Evolutionary conservation across 2,113 vertebrate genomes (phyloP).

Genomic region (Silurus meridionalis): DNA sequence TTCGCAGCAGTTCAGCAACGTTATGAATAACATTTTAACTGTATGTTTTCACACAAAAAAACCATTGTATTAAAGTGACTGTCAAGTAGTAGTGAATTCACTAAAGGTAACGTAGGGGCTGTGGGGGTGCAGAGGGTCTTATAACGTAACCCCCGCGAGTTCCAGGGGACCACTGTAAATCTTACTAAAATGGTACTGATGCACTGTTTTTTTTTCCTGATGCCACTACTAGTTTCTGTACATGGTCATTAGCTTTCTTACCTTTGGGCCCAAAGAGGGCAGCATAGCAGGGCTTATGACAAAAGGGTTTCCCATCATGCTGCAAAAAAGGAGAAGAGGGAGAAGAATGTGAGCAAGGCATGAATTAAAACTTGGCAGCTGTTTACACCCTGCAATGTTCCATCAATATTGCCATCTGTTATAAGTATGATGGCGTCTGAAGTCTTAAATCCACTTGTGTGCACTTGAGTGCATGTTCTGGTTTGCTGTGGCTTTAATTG

Average conservation of each 20-base stretch:
- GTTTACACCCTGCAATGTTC: not conserved
- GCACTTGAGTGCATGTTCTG: not conserved
- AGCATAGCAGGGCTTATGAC: conserved; percentile 90
- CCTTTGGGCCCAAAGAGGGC: conserved; percentile 88
- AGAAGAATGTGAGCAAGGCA: conserved; percentile 31
- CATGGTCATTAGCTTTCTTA: conserved; percentile 55
- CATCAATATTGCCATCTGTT: not conserved
- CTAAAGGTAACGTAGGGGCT: no score
- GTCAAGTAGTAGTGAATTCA: no score
- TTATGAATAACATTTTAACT: no score
- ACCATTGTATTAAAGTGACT: no score
- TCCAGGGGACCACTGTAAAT: no score
- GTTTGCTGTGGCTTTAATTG: conserved; percentile 20
- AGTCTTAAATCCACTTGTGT: not conserved
- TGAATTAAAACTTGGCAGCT: not conserved
- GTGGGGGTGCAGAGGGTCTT: no score
- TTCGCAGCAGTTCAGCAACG: no score
- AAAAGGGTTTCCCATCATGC: conserved; percentile 86
- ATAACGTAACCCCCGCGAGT: no score
- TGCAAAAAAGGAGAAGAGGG: conserved; percentile 55
- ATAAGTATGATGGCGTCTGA: not conserved
- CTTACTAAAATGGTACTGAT: not conserved
- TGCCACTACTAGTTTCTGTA: not conserved
- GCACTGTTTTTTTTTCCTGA: not conserved
- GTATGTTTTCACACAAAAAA: no score